Evolutionary conservation across 2,113 vertebrate genomes (phyloP), one percentile per base, ranked within the genome.

Genomic region (Triplophysa rosa): DNA sequence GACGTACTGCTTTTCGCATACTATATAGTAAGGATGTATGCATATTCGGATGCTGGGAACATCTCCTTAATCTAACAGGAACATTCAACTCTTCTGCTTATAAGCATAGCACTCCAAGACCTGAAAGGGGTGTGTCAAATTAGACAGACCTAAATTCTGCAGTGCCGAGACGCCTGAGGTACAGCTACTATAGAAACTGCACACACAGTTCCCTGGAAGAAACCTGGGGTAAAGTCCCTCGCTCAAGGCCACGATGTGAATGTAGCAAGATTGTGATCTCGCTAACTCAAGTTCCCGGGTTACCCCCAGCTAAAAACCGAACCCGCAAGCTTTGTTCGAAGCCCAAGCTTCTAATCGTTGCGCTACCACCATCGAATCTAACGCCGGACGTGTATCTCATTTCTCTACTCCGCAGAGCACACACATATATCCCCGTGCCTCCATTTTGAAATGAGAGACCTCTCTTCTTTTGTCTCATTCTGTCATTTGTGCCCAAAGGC

Each of bases 401-500:
- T 76, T 54, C 33, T 33, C 24, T 59, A 47, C 54, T 62, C 29
- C 17, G 29, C 78, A 66, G 45, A 74, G 40, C 40, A 29, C 47
- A 59, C 49, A 70, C 45, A 78, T 29, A 69, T 68, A 62, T 7
- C 37, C 19, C 23, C 58, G 33, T 26, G 66, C 65, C 78, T 76
- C 66, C 71, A 79, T 79, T 82, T 84, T 82, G 69, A 76, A 84
- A 82, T 24, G 65, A 74, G 68, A 75, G 81, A 68, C 54, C 52
- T 72, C 66, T 79, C 62, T 81, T 62, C 78, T 82, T 84, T 83
- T 81, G 82, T 79, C 73, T 77, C 66, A 47, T 75, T 76, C 72
- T 76, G 66, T 81, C 67, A 52, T 52, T 78, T 33, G 42, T 52
- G 81, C 82, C 82, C 75, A 77, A 75, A 85, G 85, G 82, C 83